phyloP scores from a whole-genome alignment of 2,888 invertebrate genomes.

The Eremobia ochroleuca region DNA sequence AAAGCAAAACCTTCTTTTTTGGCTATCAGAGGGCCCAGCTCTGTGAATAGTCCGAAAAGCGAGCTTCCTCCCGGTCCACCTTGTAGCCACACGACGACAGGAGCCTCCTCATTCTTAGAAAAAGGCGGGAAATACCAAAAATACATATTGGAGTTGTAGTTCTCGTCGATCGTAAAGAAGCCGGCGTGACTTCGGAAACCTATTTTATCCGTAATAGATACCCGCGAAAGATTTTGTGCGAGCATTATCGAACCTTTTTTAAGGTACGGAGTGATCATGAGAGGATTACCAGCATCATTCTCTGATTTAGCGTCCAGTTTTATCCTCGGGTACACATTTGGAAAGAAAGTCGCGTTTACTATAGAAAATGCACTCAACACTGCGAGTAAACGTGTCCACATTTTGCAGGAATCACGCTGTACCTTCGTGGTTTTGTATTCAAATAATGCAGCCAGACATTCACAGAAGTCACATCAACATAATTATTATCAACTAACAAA shows the following conservation, averaged over 20 bases:
- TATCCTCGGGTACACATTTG: constrained; percentile 82
- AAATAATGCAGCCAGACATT: not conserved
- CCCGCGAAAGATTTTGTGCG: constrained; percentile 85
- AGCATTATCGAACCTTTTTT: constrained; percentile 86
- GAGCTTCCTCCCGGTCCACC: constrained; percentile 91
- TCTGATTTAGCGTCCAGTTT: constrained; percentile 72
- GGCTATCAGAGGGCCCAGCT: constrained; percentile 91
- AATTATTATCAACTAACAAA: not conserved
- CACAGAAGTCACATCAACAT: not conserved
- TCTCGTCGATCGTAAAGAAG: constrained; percentile 92
- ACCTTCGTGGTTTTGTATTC: not conserved
- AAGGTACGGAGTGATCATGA: constrained; percentile 91
- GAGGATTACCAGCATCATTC: constrained; percentile 81
- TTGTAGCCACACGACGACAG: constrained; percentile 91
- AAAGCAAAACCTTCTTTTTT: constrained; percentile 79
- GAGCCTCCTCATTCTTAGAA: constrained; percentile 81
- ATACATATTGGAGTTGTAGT: constrained; percentile 91
- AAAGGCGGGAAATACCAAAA: constrained; percentile 93
- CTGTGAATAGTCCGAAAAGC: constrained; percentile 90
- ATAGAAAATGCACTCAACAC: constrained; percentile 34
- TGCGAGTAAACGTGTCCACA: constrained; percentile 24
- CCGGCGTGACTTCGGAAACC: constrained; percentile 91
- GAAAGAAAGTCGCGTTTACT: constrained; percentile 70
- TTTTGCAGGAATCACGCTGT: constrained; percentile 2
- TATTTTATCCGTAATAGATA: constrained; percentile 79